A percentile compares a stretch with the other conserved stretches of the same genome.
Evolutionary conservation across 2,888 invertebrate species (phyloP).

Genomic region (Zonitis immaculata): DNA sequence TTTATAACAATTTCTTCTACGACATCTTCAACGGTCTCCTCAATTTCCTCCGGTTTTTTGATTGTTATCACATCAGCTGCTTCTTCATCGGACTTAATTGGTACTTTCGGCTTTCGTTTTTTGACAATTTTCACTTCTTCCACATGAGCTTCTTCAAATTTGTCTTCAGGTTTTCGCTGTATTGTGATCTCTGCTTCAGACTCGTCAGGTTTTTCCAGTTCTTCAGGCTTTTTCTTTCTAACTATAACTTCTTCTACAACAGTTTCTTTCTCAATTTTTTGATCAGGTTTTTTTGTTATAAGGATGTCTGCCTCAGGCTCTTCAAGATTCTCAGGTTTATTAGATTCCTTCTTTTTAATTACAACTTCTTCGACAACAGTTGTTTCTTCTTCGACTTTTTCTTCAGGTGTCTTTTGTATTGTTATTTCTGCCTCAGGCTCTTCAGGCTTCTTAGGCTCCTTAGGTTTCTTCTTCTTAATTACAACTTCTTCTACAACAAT

Average conservation of each 20-base stretch:
- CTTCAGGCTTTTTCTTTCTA: slow-evolving; percentile 20
- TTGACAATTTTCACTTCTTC: slow-evolving; percentile 49
- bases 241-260: slow-evolving; percentile 22
- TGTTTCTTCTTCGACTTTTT: slow-evolving; percentile 28
- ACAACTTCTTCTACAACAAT: slow-evolving; percentile 46
- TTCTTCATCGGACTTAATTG: slow-evolving; percentile 49
- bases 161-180: slow-evolving; percentile 27
- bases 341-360: slow-evolving; percentile 19
- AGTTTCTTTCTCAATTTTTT: slow-evolving; percentile 28
- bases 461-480: slow-evolving; percentile 29
- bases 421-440: slow-evolving; percentile 34
- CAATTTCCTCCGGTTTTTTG: slow-evolving; percentile 43
- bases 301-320: slow-evolving; percentile 12
- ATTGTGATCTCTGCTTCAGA: slow-evolving; percentile 9
- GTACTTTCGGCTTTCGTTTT: slow-evolving; percentile 36
- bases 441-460: slow-evolving; percentile 23
- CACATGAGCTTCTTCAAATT: slow-evolving; percentile 31
- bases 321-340: slow-evolving; percentile 11
- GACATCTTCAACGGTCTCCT: slow-evolving; percentile 21
- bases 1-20: slow-evolving; percentile 40
- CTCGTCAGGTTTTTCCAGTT: not conserved
- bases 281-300: slow-evolving; percentile 30
- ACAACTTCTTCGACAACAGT: slow-evolving; percentile 23
- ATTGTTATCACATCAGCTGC: slow-evolving; percentile 56
- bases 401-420: slow-evolving; percentile 30